A percentile compares a stretch with the other conserved stretches of the same genome.
phyloP scores from a whole-genome alignment of 1,140 invertebrate genomes.

The Hirudo medicinalis region DNA sequence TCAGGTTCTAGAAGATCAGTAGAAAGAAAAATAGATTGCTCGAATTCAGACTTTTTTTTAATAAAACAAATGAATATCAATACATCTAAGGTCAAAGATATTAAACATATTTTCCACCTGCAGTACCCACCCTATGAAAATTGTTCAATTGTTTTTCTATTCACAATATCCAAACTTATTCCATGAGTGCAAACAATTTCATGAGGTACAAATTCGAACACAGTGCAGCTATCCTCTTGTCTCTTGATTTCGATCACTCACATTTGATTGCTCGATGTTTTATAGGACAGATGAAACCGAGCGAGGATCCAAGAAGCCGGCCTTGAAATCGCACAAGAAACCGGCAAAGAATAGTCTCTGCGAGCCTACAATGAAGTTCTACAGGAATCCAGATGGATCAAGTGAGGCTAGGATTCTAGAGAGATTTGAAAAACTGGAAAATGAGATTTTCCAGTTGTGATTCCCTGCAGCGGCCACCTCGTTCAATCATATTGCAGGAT shows the following conservation, averaged over 20 bases:
- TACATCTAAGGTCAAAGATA: too few species aligned
- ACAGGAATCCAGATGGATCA: neutral
- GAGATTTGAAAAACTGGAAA: conserved; percentile 5
- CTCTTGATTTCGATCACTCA: neutral
- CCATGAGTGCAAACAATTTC: too few species aligned
- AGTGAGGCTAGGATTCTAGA: neutral
- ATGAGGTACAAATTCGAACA: too few species aligned
- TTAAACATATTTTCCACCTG: too few species aligned
- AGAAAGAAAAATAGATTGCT: too few species aligned
- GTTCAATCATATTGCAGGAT: neutral
- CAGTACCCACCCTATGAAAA: too few species aligned
- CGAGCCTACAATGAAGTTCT: neutral
- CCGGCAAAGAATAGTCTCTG: neutral
- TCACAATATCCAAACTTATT: too few species aligned
- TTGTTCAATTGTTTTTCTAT: too few species aligned
- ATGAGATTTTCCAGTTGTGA: conserved; percentile 9
- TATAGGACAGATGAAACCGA: neutral
- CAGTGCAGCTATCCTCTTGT: too few species aligned
- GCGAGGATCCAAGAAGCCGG: neutral
- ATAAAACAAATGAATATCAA: too few species aligned
- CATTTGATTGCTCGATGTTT: neutral
- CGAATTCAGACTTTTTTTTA: too few species aligned
- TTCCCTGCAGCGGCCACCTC: neutral
- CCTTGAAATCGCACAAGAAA: neutral
- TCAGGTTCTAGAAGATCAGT: too few species aligned